Percentiles rank a stretch among this genome's conserved stretches.
phyloP scores from a whole-genome alignment of 2,888 invertebrate species.

The Pristionchus arcanus region DNA sequence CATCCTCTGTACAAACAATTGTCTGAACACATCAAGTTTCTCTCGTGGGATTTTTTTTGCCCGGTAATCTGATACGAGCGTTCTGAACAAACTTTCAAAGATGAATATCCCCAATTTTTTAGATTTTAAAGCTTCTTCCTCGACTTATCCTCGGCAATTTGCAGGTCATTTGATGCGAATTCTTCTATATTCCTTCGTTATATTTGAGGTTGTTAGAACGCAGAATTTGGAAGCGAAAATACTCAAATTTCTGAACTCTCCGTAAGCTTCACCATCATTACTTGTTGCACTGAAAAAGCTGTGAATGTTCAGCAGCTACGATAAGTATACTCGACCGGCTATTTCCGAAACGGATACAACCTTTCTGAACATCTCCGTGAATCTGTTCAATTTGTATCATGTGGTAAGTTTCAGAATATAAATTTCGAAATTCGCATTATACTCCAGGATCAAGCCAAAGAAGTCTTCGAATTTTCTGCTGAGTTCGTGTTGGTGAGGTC shows the following conservation, averaged over 20 bases:
- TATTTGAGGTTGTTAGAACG: no score
- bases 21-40: not conserved
- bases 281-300: not conserved
- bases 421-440: no score
- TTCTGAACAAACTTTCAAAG: not conserved
- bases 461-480: slow-evolving; percentile 65
- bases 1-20: not conserved
- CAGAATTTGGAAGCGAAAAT: not conserved
- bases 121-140: no score
- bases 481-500: slow-evolving; percentile 62
- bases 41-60: not conserved
- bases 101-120: no score
- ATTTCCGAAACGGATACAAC: not conserved
- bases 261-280: not conserved
- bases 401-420: not conserved
- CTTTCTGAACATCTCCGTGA: slow-evolving; percentile 38
- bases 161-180: no score
- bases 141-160: no score
- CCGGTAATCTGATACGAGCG: not conserved
- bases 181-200: no score
- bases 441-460: slow-evolving; percentile 63
- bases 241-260: not conserved
- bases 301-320: slow-evolving; percentile 36
- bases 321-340: slow-evolving; percentile 24
- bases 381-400: slow-evolving; percentile 28